Percentiles rank a stretch among this genome's conserved stretches.
Conservation (phyloP, 1,140 invertebrate genomes). For the Drosophila ficusphila region DNA sequence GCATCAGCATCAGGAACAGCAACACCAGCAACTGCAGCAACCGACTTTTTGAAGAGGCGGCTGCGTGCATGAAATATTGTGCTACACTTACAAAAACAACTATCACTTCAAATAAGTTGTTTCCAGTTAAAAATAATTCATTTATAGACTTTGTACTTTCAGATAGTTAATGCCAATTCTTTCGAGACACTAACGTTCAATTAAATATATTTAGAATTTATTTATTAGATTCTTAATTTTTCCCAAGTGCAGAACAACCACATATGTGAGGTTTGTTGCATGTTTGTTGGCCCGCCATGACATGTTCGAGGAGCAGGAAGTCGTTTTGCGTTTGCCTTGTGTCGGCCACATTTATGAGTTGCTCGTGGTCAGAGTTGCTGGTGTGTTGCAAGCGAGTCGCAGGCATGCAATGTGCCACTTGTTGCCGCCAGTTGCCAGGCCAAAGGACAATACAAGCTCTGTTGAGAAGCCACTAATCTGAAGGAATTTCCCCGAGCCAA, state of each 20-base stretch:
- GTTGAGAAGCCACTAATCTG: not conserved
- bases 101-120: not conserved
- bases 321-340: slow-evolving; percentile 66
- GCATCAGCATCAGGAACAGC: slow-evolving; percentile 14
- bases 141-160: too few species aligned
- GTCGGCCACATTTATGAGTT: slow-evolving; percentile 75
- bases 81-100: not conserved
- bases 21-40: slow-evolving; percentile 14
- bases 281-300: slow-evolving; percentile 63
- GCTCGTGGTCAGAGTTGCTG: slow-evolving; percentile 46
- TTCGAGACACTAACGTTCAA: too few species aligned
- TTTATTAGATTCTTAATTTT: not conserved
- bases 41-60: slow-evolving; percentile 72
- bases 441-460: slow-evolving; percentile 12
- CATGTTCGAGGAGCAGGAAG: slow-evolving; percentile 79
- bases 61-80: slow-evolving; percentile 78
- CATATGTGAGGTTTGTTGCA: slow-evolving; percentile 54
- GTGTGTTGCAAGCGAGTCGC: slow-evolving; percentile 58
- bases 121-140: not conserved
- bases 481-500: not conserved
- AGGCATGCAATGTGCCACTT: slow-evolving; percentile 61
- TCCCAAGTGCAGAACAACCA: not conserved
- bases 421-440: slow-evolving; percentile 3
- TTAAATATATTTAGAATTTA: not conserved
- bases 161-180: too few species aligned